Evolutionary conservation across 2,888 invertebrate genomes (phyloP).

Genomic region (Drosophila mayaguana): DNA sequence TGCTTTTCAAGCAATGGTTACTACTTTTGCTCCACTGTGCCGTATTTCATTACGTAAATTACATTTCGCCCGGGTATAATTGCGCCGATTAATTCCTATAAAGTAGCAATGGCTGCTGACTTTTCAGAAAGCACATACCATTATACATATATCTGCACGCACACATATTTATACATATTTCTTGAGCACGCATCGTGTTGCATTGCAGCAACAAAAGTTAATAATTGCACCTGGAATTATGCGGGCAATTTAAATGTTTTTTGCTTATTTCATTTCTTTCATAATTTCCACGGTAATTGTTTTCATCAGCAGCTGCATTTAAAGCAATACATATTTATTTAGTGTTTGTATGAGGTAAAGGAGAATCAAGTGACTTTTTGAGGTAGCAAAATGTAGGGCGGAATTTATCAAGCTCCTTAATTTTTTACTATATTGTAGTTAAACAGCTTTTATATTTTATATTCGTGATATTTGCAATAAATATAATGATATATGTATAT

Average conservation of each 20-base stretch:
- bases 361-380: not conserved
- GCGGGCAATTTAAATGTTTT: slow-evolving; percentile 36
- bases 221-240: slow-evolving; percentile 5
- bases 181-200: slow-evolving; percentile 28
- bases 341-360: not conserved
- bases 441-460: too few species aligned
- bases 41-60: slow-evolving; percentile 68
- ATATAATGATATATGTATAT: too few species aligned
- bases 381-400: not conserved
- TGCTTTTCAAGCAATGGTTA: not conserved
- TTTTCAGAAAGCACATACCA: slow-evolving; percentile 6
- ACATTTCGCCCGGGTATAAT: slow-evolving; percentile 66
- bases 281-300: slow-evolving; percentile 58
- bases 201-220: slow-evolving; percentile 27
- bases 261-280: slow-evolving; percentile 23
- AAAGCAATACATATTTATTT: slow-evolving; percentile 54
- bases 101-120: slow-evolving; percentile 49
- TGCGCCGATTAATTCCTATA: slow-evolving; percentile 75
- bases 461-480: too few species aligned
- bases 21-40: slow-evolving; percentile 46
- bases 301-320: slow-evolving; percentile 47
- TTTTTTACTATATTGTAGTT: too few species aligned
- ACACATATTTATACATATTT: not conserved
- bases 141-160: not conserved
- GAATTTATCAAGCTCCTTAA: not conserved